Evolutionary conservation across 2,797 vertebrate species (phyloP).

Genomic region (Psittacula echo): DNA sequence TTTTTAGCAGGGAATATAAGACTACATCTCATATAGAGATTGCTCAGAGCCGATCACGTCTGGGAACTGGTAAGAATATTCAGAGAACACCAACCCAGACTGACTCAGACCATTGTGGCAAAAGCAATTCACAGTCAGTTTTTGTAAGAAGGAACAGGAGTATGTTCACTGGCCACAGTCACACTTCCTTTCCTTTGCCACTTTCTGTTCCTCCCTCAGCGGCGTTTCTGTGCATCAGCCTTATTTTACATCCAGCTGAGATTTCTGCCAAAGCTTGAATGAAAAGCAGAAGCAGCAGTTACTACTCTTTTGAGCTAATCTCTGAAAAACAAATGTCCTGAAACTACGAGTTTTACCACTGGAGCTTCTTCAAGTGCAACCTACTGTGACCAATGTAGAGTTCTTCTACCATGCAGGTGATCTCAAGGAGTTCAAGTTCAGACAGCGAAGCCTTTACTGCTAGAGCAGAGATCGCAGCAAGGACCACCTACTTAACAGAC

Average conservation of each 20-base stretch:
- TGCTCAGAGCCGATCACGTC: not conserved
- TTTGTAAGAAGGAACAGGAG: not conserved
- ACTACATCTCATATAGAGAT: not conserved
- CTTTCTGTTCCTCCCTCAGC: not conserved
- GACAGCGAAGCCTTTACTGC: not conserved
- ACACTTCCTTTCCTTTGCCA: not conserved
- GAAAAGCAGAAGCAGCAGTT: not conserved
- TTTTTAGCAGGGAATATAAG: not conserved
- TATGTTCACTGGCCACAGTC: not conserved
- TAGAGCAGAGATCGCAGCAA: not conserved
- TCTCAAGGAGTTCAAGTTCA: not conserved
- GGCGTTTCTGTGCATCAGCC: not conserved
- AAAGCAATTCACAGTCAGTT: not conserved
- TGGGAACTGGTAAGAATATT: not conserved
- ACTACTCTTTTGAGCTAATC: not conserved
- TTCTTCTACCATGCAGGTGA: not conserved
- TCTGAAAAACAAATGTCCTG: not conserved
- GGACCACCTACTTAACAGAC: not conserved
- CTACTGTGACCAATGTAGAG: not conserved
- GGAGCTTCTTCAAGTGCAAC: not conserved
- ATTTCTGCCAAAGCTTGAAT: not conserved
- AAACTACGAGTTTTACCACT: not conserved
- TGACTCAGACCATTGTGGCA: not conserved
- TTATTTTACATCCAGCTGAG: not conserved
- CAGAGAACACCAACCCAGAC: not conserved